Base-by-base conservation (phyloP, 1,140 invertebrate genomes). In the Polyergus mexicanus region DNA sequence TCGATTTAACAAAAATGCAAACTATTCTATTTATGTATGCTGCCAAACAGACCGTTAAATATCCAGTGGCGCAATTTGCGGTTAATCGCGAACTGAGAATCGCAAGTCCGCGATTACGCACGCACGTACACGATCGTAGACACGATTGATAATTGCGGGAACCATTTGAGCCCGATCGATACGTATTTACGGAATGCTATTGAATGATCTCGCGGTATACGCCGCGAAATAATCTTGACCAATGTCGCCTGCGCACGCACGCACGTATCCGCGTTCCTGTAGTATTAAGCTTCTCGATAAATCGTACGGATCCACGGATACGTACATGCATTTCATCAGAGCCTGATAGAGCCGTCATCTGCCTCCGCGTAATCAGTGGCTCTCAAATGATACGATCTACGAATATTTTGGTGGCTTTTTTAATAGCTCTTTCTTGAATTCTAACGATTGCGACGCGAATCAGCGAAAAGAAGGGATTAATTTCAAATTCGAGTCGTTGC, bases 311-410 rank as follows among this genome's bases (percentile, higher is more conserved):
- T 72, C 68, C 72, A 76, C 25, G 85, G 77, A 63, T 38, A 71
- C 80, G 72, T 75, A 86, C 65, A 77, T 77, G 85, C 71, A 78
- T 65, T 68, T 81, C 83, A 87, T 84, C 66, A 75, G 58, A 66
- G 88, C 71, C 78, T 90, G 92, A 93, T 92, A 91, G 92, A 93
- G 91, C 89, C 90, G 92, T 93, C 92, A 93, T 91, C 75, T 85
- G 87, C 87, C 90, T 91, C 78, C 62, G 83, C 84, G 87, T 89
- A 92, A 92, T 92, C 91, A 93, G 90, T 87, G 92, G 87, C 91
- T 92, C 91, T 92, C 91, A 93, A 91, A 88, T 91, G 75, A 86
- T 32, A 78, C 47, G 58, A 38, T 56, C 35, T 60, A 51, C 8
- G 4, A 51, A 65, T 63, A 85, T 78, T 72, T 65, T 19, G 35